Base-by-base conservation (phyloP, 64 coral and sea anemone species). In the Stichodactyla helianthus region DNA sequence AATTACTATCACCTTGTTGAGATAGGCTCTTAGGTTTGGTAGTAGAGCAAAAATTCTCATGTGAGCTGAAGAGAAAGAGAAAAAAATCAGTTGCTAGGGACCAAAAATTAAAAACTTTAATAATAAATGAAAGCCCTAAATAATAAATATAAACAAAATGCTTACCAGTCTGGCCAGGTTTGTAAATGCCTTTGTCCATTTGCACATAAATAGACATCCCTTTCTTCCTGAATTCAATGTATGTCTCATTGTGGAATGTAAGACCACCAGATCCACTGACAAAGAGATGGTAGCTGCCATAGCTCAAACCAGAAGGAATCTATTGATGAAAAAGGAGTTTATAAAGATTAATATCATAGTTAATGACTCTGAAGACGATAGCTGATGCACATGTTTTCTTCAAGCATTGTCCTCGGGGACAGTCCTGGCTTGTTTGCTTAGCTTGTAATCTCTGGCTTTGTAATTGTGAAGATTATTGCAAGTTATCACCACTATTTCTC, bases 121-220 rank as follows among this genome's bases (percentile, higher is more conserved):
- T 44, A 58, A 58, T 11, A 58, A 9, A 58, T 58, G 8, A 11
- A 58, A 57, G 55, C 55, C 7, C 0, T 0, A n/a, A n/a, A n/a
- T n/a, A n/a, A n/a, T n/a, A n/a, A 15, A 18, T 16, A 17, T 63
- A 17, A 17, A 74, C 12, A 74, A 8, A 74, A 11, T 23, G 19
- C 78, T 44, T 88, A 94, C 95, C 89, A 80, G 88, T 98, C 77
- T 98, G 95, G 16, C 95, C 92, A 54, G 95, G 95, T 80, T 98
- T 98, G 76, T 98, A 98, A 1, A 98, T 71, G 7, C 89, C 95
- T 90, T 98, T 98, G 77, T 98, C 95, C 70, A 92, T 98, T 82
- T 98, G 95, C 25, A 94, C 90, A 57, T 98, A 94, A 59, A 94
- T 88, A 53, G 89, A 90, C 54, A 98, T 94, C 18, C 87, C 95